Evolutionary conservation across 2,113 vertebrate genomes (phyloP), one percentile per base, ranked within the genome.

Genomic region (Zootoca vivipara): DNA sequence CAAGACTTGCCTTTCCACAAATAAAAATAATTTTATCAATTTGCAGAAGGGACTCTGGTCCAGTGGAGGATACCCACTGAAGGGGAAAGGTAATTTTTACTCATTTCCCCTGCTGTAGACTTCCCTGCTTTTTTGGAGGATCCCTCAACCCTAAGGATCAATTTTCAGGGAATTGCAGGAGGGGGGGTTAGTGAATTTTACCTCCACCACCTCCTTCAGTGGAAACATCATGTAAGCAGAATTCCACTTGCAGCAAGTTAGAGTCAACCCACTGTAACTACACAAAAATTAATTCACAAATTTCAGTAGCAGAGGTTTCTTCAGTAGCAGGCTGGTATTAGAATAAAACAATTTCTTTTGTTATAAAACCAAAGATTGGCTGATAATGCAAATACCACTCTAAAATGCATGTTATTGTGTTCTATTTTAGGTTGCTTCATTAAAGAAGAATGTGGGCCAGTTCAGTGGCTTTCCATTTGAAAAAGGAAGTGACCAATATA

Each of bases 391-490:
- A 74, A 46, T 5, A 79, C 2, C 24, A 82, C 87, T 56, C 30
- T 84, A 84, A 84, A 85, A 1, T 85, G 20, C 18, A 67, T 80
- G 90, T 91, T n/a, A 46, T 1, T 89, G 8, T 90, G 56, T 87
- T 91, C 81, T 89, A 24, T 95, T 95, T 83, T 95, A 99, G 99
- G 96, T 97, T 83, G 95, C 98, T 38, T 96, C 97, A 1, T 92
- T 99, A 56, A 99, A 98, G 97, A 99, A 98, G 96, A 98, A 99
- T 92, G 95, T 99, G 92, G 97, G 99, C 65, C 97, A 98, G 70
- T 99, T 99, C 79, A 99, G 98, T 67, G 99, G 99, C 4, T 99
- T 99, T 87, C 94, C 97, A 0, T 99, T 99, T 91, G 97, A 98
- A 86, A 97, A 96, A 30, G 97, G 97, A 96, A 99, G 98, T 92